Evolutionary conservation across 2,888 invertebrate species (phyloP).

Genomic region (Eugnorisma glareosa): DNA sequence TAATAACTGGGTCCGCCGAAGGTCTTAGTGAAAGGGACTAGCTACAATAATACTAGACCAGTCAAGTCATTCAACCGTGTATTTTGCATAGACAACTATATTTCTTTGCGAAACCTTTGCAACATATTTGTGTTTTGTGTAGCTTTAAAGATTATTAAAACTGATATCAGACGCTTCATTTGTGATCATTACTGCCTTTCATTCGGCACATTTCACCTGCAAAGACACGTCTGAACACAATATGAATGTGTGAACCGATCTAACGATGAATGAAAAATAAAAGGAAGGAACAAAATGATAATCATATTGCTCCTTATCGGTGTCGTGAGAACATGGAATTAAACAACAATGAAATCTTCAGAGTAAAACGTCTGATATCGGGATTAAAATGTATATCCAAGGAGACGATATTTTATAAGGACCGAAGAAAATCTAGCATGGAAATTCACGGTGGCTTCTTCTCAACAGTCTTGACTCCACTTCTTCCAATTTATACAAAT

Average conservation of each 20-base stretch:
- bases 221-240: neutral
- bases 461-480: neutral
- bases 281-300: neutral
- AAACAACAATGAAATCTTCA: neutral
- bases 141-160: neutral
- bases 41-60: conserved; percentile 2
- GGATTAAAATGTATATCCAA: neutral
- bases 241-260: neutral
- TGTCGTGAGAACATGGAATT: neutral
- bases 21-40: conserved; percentile 25
- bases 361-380: neutral
- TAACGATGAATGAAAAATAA: neutral
- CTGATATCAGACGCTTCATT: neutral
- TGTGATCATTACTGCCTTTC: neutral
- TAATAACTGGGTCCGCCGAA: conserved; percentile 11
- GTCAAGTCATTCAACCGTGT: neutral
- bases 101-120: conserved; percentile 10
- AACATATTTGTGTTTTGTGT: conserved; percentile 5
- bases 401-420: neutral
- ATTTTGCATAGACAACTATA: conserved; percentile 7
- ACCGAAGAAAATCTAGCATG: neutral
- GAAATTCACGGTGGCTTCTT: neutral
- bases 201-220: neutral
- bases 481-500: neutral
- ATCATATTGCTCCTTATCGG: neutral